Percentiles rank a stretch among this genome's conserved stretches.
Conservation (phyloP, 1,140 invertebrate species). For the Leptonema lineaticorne region DNA sequence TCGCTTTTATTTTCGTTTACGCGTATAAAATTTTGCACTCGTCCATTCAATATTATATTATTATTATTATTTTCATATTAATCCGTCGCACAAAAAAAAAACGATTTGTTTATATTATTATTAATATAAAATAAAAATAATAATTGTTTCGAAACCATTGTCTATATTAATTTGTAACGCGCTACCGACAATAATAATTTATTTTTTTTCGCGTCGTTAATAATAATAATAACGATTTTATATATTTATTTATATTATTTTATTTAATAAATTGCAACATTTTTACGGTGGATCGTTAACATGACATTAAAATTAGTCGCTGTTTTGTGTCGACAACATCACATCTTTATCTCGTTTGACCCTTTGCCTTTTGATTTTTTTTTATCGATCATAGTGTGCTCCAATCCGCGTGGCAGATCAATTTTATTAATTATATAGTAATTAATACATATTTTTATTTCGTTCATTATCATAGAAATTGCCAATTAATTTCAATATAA, state of each 20-base stretch:
- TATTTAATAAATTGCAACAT: background rate
- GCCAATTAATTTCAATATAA: too few species aligned
- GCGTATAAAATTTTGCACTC: too few species aligned
- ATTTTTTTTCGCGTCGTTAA: background rate
- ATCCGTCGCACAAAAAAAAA: background rate
- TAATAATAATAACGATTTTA: background rate
- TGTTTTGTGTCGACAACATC: constrained; percentile 24
- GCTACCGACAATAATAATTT: background rate
- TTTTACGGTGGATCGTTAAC: constrained; percentile 7
- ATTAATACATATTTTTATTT: too few species aligned
- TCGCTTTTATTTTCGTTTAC: background rate
- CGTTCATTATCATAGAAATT: too few species aligned
- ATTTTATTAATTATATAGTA: too few species aligned
- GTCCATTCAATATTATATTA: constrained; percentile 14
- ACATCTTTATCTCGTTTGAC: constrained; percentile 26
- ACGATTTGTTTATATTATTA: background rate
- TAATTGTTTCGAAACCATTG: constrained; percentile 12
- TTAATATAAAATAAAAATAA: background rate
- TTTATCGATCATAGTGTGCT: constrained; percentile 14
- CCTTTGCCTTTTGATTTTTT: constrained; percentile 17
- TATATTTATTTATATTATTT: background rate
- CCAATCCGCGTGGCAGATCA: background rate
- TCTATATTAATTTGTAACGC: background rate
- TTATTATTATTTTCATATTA: too few species aligned
- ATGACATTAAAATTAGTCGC: constrained; percentile 26